Percentiles rank a stretch among this genome's conserved stretches.
Conservation (phyloP, 2,797 vertebrate genomes). For the Argyrosomus regius region DNA sequence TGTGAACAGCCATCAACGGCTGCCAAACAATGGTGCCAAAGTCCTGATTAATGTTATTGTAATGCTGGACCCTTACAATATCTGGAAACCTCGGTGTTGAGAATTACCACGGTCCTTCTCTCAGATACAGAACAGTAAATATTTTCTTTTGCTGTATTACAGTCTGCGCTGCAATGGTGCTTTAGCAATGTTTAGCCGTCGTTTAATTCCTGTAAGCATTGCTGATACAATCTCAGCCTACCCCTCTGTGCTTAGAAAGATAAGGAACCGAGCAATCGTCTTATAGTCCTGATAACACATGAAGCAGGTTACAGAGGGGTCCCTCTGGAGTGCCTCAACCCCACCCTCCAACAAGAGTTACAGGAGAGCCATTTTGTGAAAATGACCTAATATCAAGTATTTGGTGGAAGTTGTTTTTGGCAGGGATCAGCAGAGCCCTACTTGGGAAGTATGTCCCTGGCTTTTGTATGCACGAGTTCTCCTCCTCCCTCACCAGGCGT, state of each 20-base stretch:
- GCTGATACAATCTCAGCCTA: conserved; percentile 80
- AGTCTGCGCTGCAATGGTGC: conserved; percentile 55
- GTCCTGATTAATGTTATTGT: conserved; percentile 83
- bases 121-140: conserved; percentile 80
- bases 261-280: conserved; percentile 80
- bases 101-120: conserved; percentile 61
- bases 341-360: conserved; percentile 55
- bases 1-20: conserved; percentile 68
- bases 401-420: conserved; percentile 83
- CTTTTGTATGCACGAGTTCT: conserved; percentile 52
- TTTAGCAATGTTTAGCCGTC: conserved; percentile 69
- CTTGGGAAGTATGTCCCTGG: conserved; percentile 53
- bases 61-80: conserved; percentile 82
- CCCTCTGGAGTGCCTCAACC: conserved; percentile 57
- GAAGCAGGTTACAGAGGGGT: conserved; percentile 63
- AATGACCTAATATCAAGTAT: conserved; percentile 73
- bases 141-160: conserved; percentile 78
- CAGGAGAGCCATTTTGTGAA: conserved; percentile 65
- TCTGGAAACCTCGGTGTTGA: conserved; percentile 84
- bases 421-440: conserved; percentile 55
- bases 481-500: conserved; percentile 33
- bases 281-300: conserved; percentile 73
- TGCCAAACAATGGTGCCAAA: conserved; percentile 80
- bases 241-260: conserved; percentile 81
- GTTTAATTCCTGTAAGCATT: conserved; percentile 80